Evolutionary conservation across 1,140 invertebrate genomes (phyloP), one percentile per base, ranked within the genome.

Genomic region (Drosophila quadrilineata): DNA sequence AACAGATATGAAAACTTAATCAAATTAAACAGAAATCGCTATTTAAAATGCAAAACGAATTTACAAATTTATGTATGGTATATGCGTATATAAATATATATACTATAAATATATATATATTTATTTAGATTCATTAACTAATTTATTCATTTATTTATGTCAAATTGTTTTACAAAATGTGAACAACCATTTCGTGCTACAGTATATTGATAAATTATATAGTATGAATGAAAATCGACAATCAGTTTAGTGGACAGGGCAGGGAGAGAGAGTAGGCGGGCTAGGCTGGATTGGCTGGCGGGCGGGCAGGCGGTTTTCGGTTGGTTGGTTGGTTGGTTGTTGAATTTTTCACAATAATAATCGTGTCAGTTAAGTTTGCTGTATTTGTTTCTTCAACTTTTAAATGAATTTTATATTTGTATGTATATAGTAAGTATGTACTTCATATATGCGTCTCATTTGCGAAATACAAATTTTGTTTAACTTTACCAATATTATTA

Each of bases 401-500:
- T 52, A 54, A 56, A 64, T 63, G 43, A 68, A 68, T 68, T 48
- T 63, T 74, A 46, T 59, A 54, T 71, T 26, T 71, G 56, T 68
- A 63, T 43, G 66, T 56, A 35, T 60, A 40, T 28, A 6, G 41
- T 45, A 80, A 67, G 63, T 65, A 80, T 82, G n/a, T n/a, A 68
- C 69, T 80, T 72, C 68, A 52, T 71, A 72, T 58, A 71, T 54
- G 41, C 54, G 48, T 80, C 54, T 65, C 68, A 21, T 65, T 76
- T 76, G 36, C 56, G n/a, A 84, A 76, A 76, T 73, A 72, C 75
- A 84, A 69, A 76, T 48, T 2, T 75, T 22, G 29, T n/a, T n/a
- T 80, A 50, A 28, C 35, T 65, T 21, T 43, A 50, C 45, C 59
- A 16, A 50, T 46, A 56, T 63, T 56, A 56, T 75, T 63, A 59